These are phyloP conservation scores for Timandra comae DNA, from an alignment of 2,888 invertebrate species.

Conservation along the genomic window DNA sequence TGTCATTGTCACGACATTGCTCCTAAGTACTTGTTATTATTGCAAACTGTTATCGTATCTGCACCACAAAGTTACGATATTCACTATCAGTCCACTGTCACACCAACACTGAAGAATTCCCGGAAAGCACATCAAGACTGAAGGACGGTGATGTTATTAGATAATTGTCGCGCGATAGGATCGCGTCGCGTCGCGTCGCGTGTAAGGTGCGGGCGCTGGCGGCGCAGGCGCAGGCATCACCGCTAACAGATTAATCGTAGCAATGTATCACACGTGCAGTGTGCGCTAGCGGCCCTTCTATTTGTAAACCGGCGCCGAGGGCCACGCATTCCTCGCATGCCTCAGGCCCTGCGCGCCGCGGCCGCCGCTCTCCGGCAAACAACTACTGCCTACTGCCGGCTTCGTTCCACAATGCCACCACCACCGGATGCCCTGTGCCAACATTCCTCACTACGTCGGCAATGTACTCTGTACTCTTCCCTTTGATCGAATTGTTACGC, in stretches of 20 bases:
- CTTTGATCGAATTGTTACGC: slow-evolving; percentile 9
- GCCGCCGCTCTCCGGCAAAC: slow-evolving; percentile 32
- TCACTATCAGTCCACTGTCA: slow-evolving; percentile 9
- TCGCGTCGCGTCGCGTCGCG: no score
- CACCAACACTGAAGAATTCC: slow-evolving; percentile 23
- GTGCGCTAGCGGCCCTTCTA: slow-evolving; percentile 70
- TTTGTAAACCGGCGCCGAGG: slow-evolving; percentile 75
- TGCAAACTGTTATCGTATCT: no score
- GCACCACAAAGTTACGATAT: no score
- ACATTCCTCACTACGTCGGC: slow-evolving; percentile 33
- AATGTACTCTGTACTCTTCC: slow-evolving; percentile 35
- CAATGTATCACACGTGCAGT: slow-evolving; percentile 71
- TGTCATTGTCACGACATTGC: slow-evolving; percentile 29
- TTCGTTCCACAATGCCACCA: slow-evolving; percentile 40
- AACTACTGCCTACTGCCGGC: slow-evolving; percentile 31
- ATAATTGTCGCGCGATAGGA: slow-evolving; percentile 36
- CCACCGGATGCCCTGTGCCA: slow-evolving; percentile 29
- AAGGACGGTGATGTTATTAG: slow-evolving; percentile 26
- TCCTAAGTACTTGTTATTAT: no score
- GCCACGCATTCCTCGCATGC: slow-evolving; percentile 70
- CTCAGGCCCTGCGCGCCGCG: slow-evolving; percentile 56
- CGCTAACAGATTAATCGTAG: slow-evolving; percentile 67
- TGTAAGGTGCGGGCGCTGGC: slow-evolving; percentile 7
- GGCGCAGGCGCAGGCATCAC: slow-evolving; percentile 50
- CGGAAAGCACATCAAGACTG: slow-evolving; percentile 6